Evolutionary conservation across 2,113 vertebrate species (phyloP).

Genomic region (Plotosus lineatus): DNA sequence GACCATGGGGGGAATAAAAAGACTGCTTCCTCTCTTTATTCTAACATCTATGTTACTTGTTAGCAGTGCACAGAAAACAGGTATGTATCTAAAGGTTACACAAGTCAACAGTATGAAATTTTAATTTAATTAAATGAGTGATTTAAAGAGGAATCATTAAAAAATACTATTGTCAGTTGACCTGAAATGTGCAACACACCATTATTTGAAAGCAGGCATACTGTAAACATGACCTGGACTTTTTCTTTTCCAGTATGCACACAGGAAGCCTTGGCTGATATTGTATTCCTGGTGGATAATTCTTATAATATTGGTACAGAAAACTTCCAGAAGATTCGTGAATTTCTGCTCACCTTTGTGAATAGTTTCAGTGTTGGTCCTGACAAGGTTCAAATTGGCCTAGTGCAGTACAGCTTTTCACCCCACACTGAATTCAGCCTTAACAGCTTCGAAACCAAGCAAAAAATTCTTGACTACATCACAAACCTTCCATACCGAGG

Average conservation of each 20-base stretch:
- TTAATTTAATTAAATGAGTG: background rate
- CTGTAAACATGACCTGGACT: background rate
- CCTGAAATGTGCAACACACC: background rate
- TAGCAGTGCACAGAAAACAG: slow-evolving; percentile 40
- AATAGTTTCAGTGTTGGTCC: slow-evolving; percentile 76
- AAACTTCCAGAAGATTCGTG: slow-evolving; percentile 83
- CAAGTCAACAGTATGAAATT: background rate
- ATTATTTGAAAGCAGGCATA: background rate
- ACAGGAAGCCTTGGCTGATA: slow-evolving; percentile 82
- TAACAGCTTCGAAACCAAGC: slow-evolving; percentile 72
- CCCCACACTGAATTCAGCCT: slow-evolving; percentile 85
- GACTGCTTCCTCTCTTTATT: slow-evolving; percentile 38
- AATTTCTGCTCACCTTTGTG: slow-evolving; percentile 84
- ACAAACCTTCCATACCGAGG: slow-evolving; percentile 76
- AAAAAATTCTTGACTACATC: slow-evolving; percentile 77
- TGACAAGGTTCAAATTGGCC: slow-evolving; percentile 80
- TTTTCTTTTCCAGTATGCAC: slow-evolving; percentile 81
- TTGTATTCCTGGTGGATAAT: slow-evolving; percentile 92
- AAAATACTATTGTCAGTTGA: background rate
- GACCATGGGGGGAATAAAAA: slow-evolving; percentile 37
- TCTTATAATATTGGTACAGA: slow-evolving; percentile 83
- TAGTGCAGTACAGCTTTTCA: slow-evolving; percentile 83
- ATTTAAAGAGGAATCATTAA: background rate
- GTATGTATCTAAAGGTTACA: slow-evolving; percentile 24
- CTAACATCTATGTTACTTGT: slow-evolving; percentile 35